Percentiles rank a stretch among this genome's conserved stretches.
Evolutionary conservation across 2,888 invertebrate species (phyloP).

Genomic region (Herminia tarsipennalis): DNA sequence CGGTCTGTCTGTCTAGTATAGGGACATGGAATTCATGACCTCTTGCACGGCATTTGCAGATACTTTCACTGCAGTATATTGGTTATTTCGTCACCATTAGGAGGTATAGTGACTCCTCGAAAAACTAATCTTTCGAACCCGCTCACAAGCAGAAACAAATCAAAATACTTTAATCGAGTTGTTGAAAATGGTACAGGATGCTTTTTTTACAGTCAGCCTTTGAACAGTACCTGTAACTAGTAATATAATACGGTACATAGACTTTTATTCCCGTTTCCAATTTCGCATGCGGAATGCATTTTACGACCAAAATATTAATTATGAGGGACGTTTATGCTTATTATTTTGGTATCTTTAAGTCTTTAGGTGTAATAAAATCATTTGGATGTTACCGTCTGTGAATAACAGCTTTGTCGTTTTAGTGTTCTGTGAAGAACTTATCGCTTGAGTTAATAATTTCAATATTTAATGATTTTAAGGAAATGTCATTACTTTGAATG

Average conservation of each 20-base stretch:
- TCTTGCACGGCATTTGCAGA: too few species aligned
- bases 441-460: not conserved
- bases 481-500: too few species aligned
- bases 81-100: too few species aligned
- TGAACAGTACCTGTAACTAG: constrained; percentile 9
- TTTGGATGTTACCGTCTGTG: constrained; percentile 1
- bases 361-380: constrained; percentile 38
- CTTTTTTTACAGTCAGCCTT: too few species aligned
- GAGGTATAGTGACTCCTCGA: too few species aligned
- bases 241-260: constrained; percentile 30
- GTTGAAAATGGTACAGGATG: too few species aligned
- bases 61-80: too few species aligned
- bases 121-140: too few species aligned
- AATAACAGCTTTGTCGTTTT: constrained; percentile 1
- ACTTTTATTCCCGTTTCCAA: constrained; percentile 22
- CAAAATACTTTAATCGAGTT: too few species aligned
- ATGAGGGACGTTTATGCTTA: constrained; percentile 30
- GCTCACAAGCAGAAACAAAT: too few species aligned
- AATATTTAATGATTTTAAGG: not conserved
- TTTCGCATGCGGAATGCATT: constrained; percentile 36
- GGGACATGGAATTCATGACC: too few species aligned
- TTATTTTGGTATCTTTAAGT: constrained; percentile 23
- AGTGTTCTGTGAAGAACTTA: constrained; percentile 3
- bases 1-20: too few species aligned
- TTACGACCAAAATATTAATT: constrained; percentile 40